Evolutionary conservation across 2,113 vertebrate genomes (phyloP).

Genomic region (Grammomys surdaster): DNA sequence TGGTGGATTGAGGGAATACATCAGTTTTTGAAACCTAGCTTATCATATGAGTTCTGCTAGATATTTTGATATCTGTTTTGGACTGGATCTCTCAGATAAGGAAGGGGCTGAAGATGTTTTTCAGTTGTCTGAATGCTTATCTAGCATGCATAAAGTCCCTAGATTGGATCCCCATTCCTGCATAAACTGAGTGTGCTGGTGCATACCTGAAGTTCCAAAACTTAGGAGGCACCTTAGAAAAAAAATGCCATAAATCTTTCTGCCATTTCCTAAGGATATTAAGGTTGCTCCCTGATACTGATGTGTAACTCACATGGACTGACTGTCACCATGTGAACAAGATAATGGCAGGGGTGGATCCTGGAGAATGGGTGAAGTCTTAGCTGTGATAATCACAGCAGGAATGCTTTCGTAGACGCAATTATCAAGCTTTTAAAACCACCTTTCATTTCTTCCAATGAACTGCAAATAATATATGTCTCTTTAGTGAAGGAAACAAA

Average conservation of each 20-base stretch:
- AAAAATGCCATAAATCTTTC: background rate
- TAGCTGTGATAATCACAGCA: constrained; percentile 61
- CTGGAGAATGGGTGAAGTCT: constrained; percentile 11
- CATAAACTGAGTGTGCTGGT: background rate
- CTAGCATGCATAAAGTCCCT: too few relatives aligned
- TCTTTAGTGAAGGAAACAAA: constrained; percentile 70
- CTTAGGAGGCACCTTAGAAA: background rate
- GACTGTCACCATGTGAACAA: background rate
- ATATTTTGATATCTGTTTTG: background rate
- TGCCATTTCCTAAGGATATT: background rate
- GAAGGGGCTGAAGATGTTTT: background rate
- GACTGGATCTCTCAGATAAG: background rate
- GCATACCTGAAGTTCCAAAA: background rate
- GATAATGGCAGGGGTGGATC: constrained; percentile 17
- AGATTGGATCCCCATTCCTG: background rate
- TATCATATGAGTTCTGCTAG: background rate
- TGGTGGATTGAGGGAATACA: background rate
- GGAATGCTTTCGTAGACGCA: constrained; percentile 65
- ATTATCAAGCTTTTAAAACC: constrained; percentile 77
- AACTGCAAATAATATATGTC: constrained; percentile 70
- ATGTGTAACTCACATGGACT: background rate
- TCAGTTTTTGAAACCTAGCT: background rate
- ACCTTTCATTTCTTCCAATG: constrained; percentile 58
- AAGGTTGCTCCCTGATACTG: background rate
- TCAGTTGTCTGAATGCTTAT: background rate